Conservation (phyloP, 2,797 vertebrate genomes). For the Manis crassicaudata region DNA sequence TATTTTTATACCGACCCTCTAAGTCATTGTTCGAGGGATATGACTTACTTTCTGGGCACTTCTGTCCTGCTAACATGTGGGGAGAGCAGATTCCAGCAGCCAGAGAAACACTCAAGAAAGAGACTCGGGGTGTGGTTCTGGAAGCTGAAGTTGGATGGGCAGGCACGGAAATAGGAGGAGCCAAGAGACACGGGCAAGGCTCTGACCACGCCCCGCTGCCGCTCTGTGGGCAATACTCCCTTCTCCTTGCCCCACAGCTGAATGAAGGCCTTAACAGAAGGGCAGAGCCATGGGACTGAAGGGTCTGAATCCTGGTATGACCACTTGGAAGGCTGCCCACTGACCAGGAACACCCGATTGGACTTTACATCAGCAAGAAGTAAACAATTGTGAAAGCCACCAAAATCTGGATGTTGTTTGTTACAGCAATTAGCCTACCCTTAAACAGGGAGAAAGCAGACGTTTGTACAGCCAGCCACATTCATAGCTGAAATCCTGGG, state of each 20-base stretch:
- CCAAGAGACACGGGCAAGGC: accelerated
- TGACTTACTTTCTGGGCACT: background rate
- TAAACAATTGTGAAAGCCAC: background rate
- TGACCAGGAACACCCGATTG: background rate
- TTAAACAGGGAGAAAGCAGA: background rate
- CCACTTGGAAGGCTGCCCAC: background rate
- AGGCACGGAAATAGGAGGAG: background rate
- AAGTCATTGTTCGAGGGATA: background rate
- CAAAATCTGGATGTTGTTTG: background rate
- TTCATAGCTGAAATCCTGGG: background rate
- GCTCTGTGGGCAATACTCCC: accelerated
- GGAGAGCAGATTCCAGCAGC: background rate
- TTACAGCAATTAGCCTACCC: background rate
- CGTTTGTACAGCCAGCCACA: background rate
- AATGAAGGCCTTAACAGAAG: background rate
- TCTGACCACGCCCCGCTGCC: background rate
- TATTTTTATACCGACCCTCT: background rate
- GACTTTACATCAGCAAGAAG: background rate
- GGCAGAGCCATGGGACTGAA: background rate
- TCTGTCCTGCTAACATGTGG: background rate
- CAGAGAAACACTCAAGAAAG: background rate
- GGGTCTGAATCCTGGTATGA: background rate
- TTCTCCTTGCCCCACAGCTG: background rate
- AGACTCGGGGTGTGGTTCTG: background rate
- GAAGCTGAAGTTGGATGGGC: background rate